Base-by-base conservation (phyloP, 2,113 vertebrate genomes). In the Cnemophilus loriae region DNA sequence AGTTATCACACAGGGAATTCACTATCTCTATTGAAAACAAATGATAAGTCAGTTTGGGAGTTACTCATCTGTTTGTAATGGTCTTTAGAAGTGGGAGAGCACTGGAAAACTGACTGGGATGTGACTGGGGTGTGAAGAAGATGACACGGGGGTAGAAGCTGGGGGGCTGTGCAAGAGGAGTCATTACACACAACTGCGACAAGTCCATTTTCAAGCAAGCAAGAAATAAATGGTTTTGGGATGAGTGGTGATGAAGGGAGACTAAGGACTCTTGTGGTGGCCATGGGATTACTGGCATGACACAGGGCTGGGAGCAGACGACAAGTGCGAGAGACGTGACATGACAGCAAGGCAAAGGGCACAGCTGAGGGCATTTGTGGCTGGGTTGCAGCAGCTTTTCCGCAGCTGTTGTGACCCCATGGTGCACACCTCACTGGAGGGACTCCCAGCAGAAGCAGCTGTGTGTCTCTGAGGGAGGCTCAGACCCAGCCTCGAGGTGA, bases 241-340 rank as follows among this genome's bases (percentile, higher is more conserved):
- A 46, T 59, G n/a, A 88, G 27, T 49, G 39, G 32, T 33, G 19
- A 11, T 24, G 39, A 78, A 63, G 20, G n/a, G n/a, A 44, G 64
- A 12, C 19, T 57, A 33, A 70, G 39, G 57, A 47, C 33, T 61
- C 12, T 17, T 21, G 23, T 75, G 78, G 44, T 59, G 35, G 19
- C 35, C 11, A 2, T 46, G 41, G 19, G 27, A 12, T 67, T 81
- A 39, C 11, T 65, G 63, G 13, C 20, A 53, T 28, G 56, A 44
- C 46, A 37, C 6, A 13, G 42, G 12, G 18, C n/a, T 92, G 55
- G 37, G 47, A 81, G 42, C 23, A 77, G 53, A 52, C 9, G 10
- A 20, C 8, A 0, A 3, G 15, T 2, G 13, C 0, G 0, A 44
- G 47, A 50, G 46, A 37, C 2, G 1, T 2, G 33, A 87, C 16